A percentile compares a stretch with the other conserved stretches of the same genome.
These are phyloP conservation scores for Tupaia tana DNA, from an alignment of 2,113 vertebrate genomes.

Conservation along the genomic window DNA sequence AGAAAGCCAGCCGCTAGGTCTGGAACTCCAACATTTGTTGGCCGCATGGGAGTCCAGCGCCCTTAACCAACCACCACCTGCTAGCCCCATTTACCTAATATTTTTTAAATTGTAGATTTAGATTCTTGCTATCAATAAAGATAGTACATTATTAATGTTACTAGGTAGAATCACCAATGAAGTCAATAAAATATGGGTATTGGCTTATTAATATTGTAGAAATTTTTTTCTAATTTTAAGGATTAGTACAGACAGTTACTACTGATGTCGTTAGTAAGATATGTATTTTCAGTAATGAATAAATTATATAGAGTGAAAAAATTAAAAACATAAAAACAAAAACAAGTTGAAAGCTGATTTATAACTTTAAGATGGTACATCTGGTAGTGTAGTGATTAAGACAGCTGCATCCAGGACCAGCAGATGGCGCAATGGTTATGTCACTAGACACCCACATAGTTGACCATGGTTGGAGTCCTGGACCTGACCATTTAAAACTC, in stretches of 20 bases:
- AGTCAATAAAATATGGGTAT: background rate
- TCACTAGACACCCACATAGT: too few species aligned
- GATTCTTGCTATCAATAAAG: background rate
- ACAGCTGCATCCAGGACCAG: too few species aligned
- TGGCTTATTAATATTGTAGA: background rate
- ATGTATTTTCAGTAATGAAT: background rate
- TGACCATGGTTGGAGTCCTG: too few species aligned
- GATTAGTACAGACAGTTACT: background rate
- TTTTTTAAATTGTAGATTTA: background rate
- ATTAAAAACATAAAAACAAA: too few species aligned
- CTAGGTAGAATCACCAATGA: background rate
- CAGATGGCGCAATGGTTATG: too few species aligned
- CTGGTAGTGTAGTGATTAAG: too few species aligned
- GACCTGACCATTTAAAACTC: too few species aligned
- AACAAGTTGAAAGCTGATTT: background rate
- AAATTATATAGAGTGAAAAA: background rate
- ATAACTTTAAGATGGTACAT: background rate
- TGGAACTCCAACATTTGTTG: too few species aligned
- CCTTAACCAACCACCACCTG: too few species aligned
- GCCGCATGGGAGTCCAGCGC: too few species aligned
- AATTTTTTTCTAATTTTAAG: background rate
- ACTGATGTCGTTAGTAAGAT: background rate
- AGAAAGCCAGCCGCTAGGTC: too few species aligned
- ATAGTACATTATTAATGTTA: background rate
- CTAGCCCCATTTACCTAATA: background rate